Conservation (phyloP, 2,888 invertebrate species). For the Ptycholaimellus sp. region DNA sequence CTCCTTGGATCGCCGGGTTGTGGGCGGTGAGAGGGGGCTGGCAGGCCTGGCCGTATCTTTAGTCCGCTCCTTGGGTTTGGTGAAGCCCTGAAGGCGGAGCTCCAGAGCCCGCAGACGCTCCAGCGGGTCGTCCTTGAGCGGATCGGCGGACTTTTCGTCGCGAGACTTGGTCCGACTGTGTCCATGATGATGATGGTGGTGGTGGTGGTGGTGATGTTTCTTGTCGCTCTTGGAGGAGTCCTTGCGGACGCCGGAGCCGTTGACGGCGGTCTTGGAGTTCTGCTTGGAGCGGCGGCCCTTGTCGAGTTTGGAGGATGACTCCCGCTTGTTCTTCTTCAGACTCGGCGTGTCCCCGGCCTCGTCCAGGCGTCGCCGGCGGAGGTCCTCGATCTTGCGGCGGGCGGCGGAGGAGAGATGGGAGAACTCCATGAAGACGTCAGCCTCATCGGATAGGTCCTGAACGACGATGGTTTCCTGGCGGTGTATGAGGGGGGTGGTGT, state of each 20-base stretch:
- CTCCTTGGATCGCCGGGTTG: not conserved
- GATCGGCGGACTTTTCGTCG: not conserved
- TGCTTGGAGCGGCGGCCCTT: too few relatives aligned
- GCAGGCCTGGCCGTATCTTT: too few relatives aligned
- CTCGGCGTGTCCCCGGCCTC: slow-evolving; percentile 7
- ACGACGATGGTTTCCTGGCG: slow-evolving; percentile 23
- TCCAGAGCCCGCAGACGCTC: slow-evolving; percentile 22
- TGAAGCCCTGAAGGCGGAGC: slow-evolving; percentile 12
- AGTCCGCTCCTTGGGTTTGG: too few relatives aligned
- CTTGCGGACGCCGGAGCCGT: not conserved
- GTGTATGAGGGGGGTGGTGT: slow-evolving; percentile 23
- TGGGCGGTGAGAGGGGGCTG: not conserved
- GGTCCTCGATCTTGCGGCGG: slow-evolving; percentile 22
- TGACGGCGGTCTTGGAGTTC: not conserved
- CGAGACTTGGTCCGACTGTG: too few relatives aligned
- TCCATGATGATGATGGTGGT: not conserved
- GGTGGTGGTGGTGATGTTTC: not conserved
- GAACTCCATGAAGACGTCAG: slow-evolving; percentile 26
- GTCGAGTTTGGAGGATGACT: too few relatives aligned
- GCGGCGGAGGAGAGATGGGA: slow-evolving; percentile 15
- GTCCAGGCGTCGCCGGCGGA: slow-evolving; percentile 22
- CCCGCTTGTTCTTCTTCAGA: slow-evolving; percentile 7
- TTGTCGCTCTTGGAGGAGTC: not conserved
- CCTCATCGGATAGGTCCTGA: slow-evolving; percentile 23
- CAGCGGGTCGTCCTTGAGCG: slow-evolving; percentile 20